These are phyloP conservation scores for Cygnus buccinator DNA, from an alignment of 2,113 vertebrate species.

Conservation along the genomic window DNA sequence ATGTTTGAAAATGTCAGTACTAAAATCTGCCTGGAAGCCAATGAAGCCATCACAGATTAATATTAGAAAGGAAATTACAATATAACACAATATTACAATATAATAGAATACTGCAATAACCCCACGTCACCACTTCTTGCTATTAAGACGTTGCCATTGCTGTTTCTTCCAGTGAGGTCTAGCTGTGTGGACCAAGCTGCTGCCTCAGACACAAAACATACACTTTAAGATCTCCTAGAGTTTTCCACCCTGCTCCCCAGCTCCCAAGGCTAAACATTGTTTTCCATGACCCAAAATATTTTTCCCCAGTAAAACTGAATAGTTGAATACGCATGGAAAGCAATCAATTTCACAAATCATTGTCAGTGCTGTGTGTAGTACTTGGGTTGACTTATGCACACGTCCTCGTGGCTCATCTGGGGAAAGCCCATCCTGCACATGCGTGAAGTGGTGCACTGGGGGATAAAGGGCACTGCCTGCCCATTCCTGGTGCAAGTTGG, in stretches of 20 bases:
- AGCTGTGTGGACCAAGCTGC: background rate
- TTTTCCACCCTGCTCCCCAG: background rate
- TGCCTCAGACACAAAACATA: background rate
- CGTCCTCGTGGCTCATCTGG: background rate
- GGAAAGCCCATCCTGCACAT: background rate
- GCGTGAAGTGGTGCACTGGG: background rate
- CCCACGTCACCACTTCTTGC: background rate
- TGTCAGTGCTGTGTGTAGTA: background rate
- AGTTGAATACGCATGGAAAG: background rate
- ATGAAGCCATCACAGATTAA: background rate
- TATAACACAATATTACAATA: background rate
- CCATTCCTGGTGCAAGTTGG: background rate
- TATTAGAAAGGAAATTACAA: background rate
- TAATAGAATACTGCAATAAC: background rate
- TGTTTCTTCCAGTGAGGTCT: background rate
- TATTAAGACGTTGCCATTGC: background rate
- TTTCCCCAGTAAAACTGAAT: background rate
- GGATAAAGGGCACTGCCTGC: background rate
- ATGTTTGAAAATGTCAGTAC: background rate
- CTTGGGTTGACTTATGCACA: background rate
- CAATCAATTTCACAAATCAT: background rate
- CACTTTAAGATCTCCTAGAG: background rate
- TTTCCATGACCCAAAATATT: background rate
- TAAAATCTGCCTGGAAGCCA: background rate
- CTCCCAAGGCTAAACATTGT: background rate